Evolutionary conservation across 1,140 invertebrate genomes (phyloP), one percentile per base, ranked within the genome.

Genomic region (Lithobius niger): DNA sequence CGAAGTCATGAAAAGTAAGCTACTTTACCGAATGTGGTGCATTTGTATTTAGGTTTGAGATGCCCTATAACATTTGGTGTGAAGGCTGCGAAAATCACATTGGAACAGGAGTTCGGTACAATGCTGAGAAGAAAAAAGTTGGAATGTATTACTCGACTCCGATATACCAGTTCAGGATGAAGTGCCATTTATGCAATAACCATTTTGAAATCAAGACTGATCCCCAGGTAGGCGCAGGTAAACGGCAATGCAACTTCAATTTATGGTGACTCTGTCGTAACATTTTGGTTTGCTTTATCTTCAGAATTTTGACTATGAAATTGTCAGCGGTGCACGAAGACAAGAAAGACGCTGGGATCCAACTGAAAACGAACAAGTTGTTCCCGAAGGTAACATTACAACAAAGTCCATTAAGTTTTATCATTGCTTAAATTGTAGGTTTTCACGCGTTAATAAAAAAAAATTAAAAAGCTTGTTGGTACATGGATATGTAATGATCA

Each of bases 51-150:
- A 77, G 95, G 54, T 99, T 99, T 81, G 97, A 99, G 75, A 96
- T 99, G 93, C 97, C 97, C 1, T 99, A 95, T 64, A 99, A 99
- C 72, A 98, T 99, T 60, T 99, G 94, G 94, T 97, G 94, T 65
- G 84, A 93, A 50, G 94, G 94, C 26, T 99, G 97, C 70, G 83
- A 86, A 51, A 99, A 96, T 75, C 96, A 97, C 67, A 94, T 99
- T 60, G 97, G 94, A 24, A 98, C 97, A 92, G 95, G 97, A 22
- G 96, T 99, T 0, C 77, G 90, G 54, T 99, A 99, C 67, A 99
- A 99, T 76, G 95, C 97, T 3, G 95, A 99, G 68, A 99, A 99
- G 71, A 93, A 80, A 3, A 99, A 99, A 78, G 79, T 95, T 63
- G 96, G 96, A 62, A 98, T 95, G 86, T 99, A 98, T 69, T 97